Conservation (phyloP, 1,140 invertebrate species). For the Charaxes varanes region DNA sequence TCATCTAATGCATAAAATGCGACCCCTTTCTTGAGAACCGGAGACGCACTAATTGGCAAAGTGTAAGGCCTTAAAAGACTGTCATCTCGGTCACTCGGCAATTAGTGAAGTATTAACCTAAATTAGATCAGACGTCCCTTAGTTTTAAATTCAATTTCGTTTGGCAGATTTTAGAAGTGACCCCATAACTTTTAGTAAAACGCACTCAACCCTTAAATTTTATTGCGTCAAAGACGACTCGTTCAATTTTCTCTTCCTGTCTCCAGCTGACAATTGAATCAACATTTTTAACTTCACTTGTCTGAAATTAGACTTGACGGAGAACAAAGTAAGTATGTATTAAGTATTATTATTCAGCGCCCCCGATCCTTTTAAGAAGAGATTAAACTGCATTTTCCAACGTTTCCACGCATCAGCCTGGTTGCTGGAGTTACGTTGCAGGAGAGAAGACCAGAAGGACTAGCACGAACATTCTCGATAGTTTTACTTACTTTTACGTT, state of each 20-base stretch:
- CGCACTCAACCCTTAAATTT: slow-evolving; percentile 17
- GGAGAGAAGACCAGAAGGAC: no score
- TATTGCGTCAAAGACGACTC: slow-evolving; percentile 10
- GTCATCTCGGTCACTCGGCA: slow-evolving; percentile 13
- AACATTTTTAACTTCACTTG: no score
- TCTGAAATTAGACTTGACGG: no score
- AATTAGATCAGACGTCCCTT: slow-evolving; percentile 8
- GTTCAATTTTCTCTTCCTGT: slow-evolving; percentile 11
- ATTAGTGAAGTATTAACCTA: slow-evolving; percentile 3
- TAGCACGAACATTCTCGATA: no score
- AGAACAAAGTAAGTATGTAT: no score
- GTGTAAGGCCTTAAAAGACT: slow-evolving; percentile 8
- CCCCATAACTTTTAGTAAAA: slow-evolving; percentile 5
- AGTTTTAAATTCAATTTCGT: slow-evolving; percentile 7
- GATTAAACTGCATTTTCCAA: no score
- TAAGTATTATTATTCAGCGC: no score
- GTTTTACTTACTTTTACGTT: no score
- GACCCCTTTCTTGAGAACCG: slow-evolving; percentile 5
- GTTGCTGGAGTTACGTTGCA: no score
- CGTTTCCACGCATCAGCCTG: no score
- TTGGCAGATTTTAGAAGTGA: neutral
- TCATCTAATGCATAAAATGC: no score
- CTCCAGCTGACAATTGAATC: slow-evolving; percentile 1
- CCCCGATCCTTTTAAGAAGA: no score
- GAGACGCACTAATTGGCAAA: slow-evolving; percentile 18